Percentiles rank a stretch among this genome's conserved stretches.
These are phyloP conservation scores for Chrysocyon brachyurus DNA, from an alignment of 2,797 vertebrate genomes.

Conservation along the genomic window DNA sequence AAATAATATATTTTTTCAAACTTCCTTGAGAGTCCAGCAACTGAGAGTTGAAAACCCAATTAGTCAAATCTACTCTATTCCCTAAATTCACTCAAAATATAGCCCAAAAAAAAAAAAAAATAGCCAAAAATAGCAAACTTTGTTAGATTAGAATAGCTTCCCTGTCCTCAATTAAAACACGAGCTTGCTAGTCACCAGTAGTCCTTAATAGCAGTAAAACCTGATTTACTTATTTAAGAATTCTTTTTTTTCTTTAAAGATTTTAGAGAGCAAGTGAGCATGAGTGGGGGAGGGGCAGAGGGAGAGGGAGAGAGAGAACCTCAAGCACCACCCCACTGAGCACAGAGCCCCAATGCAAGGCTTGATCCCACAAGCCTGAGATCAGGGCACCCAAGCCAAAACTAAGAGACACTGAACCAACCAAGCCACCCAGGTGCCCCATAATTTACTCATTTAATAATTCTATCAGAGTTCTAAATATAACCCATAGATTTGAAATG, in stretches of 20 bases:
- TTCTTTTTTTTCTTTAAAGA: neutral
- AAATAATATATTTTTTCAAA: neutral
- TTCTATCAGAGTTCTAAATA: neutral
- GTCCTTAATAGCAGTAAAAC: neutral
- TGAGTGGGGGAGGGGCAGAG: neutral
- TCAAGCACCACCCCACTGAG: neutral
- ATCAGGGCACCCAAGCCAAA: neutral
- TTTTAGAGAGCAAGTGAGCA: neutral
- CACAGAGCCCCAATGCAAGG: neutral
- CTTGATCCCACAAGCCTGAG: neutral
- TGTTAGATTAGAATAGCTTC: neutral
- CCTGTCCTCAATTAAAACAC: neutral
- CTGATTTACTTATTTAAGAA: neutral
- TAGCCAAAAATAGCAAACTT: constrained; percentile 4
- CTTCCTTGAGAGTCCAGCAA: neutral
- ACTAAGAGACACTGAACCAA: neutral
- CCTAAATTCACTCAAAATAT: constrained; percentile 19
- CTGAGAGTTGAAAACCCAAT: neutral
- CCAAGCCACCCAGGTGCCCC: neutral
- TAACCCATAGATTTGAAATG: neutral
- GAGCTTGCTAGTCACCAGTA: neutral
- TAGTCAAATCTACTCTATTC: neutral
- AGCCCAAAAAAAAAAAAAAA: neutral
- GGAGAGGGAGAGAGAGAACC: accelerated
- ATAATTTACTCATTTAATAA: neutral